These are phyloP conservation scores for Eilema caniola DNA, from an alignment of 2,888 invertebrate species.

Conservation along the genomic window DNA sequence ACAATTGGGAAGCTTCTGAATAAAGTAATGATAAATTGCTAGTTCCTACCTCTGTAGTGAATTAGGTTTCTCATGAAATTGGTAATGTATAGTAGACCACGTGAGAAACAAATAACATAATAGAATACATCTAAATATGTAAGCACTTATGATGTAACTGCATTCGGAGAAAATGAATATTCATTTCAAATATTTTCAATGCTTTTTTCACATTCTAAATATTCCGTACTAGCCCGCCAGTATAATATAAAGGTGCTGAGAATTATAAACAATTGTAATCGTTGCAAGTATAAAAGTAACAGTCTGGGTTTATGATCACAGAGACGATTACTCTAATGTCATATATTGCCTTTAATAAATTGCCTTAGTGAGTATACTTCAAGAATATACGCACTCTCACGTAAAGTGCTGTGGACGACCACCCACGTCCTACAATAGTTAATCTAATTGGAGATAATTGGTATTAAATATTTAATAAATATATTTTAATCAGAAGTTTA, in stretches of 20 bases:
- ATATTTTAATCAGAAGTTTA: too few species aligned
- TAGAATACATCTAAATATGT: too few species aligned
- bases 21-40: too few species aligned
- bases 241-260: neutral
- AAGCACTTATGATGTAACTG: neutral
- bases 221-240: neutral
- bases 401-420: neutral
- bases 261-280: neutral
- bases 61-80: too few species aligned
- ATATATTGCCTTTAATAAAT: neutral
- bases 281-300: neutral
- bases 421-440: neutral
- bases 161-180: neutral
- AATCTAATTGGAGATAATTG: neutral
- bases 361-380: neutral
- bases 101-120: too few species aligned
- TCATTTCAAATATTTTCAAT: slow-evolving; percentile 1
- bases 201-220: neutral
- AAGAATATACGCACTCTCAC: neutral
- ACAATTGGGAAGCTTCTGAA: too few species aligned
- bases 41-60: neutral
- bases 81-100: too few species aligned
- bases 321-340: neutral
- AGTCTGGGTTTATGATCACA: neutral
- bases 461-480: too few species aligned